Conservation (phyloP, 2,888 invertebrate genomes). For the Amblyjoppa fuscipennis region DNA sequence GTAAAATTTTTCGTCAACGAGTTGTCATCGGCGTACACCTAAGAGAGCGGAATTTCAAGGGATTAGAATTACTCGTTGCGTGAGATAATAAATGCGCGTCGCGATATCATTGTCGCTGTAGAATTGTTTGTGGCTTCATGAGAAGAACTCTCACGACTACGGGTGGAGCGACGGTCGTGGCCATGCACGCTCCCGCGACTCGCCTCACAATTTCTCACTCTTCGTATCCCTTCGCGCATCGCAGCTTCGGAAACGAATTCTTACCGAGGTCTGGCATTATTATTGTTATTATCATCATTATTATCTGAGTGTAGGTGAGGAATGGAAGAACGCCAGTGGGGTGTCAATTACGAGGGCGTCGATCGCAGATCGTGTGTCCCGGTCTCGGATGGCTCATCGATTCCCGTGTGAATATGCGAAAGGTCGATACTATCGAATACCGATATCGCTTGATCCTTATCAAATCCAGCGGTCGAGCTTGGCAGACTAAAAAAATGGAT, state of each 20-base stretch:
- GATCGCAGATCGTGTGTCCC: constrained; percentile 64
- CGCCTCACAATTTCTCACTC: constrained; percentile 57
- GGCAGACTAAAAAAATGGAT: too few species aligned
- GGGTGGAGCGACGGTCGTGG: constrained; percentile 50
- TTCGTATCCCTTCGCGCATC: constrained; percentile 39
- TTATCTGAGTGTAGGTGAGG: constrained; percentile 14
- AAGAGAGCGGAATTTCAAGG: neutral
- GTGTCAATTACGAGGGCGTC: constrained; percentile 69
- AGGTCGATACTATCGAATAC: neutral
- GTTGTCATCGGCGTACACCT: neutral
- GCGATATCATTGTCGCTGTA: constrained; percentile 26
- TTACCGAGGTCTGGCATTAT: constrained; percentile 14
- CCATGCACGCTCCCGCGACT: constrained; percentile 56
- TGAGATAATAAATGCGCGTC: neutral
- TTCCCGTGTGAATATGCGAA: constrained; percentile 10
- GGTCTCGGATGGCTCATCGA: constrained; percentile 64
- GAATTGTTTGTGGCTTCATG: constrained; percentile 23
- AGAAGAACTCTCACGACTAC: constrained; percentile 43
- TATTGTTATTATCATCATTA: neutral
- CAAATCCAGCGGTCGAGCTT: too few species aligned
- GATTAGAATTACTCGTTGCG: neutral
- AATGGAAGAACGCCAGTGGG: constrained; percentile 46
- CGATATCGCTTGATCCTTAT: neutral
- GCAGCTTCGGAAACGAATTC: constrained; percentile 51
- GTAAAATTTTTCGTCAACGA: neutral